These are phyloP conservation scores for Galerucella calmariensis DNA, from an alignment of 2,888 invertebrate species.

Conservation along the genomic window DNA sequence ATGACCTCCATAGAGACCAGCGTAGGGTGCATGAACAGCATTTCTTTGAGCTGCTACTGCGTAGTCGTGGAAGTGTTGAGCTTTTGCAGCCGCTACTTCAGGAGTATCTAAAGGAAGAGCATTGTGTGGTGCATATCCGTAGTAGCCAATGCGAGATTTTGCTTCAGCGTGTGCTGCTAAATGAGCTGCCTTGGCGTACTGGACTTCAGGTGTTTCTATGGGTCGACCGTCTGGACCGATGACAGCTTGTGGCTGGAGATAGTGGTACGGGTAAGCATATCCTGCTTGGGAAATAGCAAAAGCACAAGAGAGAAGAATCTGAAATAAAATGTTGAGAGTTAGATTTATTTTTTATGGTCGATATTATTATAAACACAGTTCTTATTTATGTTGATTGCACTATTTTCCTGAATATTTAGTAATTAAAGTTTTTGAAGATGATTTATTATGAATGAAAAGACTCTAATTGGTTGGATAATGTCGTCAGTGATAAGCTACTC, in stretches of 20 bases:
- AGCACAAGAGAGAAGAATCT: conserved; percentile 62
- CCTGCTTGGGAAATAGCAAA: conserved; percentile 68
- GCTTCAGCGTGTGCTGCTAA: conserved; percentile 59
- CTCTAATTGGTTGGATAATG: too few species aligned
- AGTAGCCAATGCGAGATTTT: conserved; percentile 32
- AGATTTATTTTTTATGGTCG: background rate
- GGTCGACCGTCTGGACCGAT: conserved; percentile 69
- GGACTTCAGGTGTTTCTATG: conserved; percentile 66
- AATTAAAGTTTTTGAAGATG: too few species aligned
- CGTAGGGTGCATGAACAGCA: conserved; percentile 44
- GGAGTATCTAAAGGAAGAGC: conserved; percentile 68
- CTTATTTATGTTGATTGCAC: too few species aligned
- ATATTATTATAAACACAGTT: too few species aligned
- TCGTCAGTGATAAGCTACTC: too few species aligned
- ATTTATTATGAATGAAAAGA: too few species aligned
- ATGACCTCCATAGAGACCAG: conserved; percentile 61
- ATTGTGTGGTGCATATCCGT: conserved; percentile 55
- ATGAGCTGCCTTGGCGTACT: conserved; percentile 59
- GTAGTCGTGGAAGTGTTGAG: conserved; percentile 66
- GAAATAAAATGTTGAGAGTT: conserved; percentile 43
- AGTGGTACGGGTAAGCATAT: conserved; percentile 53
- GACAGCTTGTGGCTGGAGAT: conserved; percentile 59
- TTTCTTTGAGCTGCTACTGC: conserved; percentile 56
- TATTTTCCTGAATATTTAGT: too few species aligned
- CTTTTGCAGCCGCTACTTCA: conserved; percentile 68